A percentile compares a stretch with the other conserved stretches of the same genome.
These are phyloP conservation scores for Bradypus variegatus DNA, from an alignment of 2,797 vertebrate genomes.

Conservation along the genomic window DNA sequence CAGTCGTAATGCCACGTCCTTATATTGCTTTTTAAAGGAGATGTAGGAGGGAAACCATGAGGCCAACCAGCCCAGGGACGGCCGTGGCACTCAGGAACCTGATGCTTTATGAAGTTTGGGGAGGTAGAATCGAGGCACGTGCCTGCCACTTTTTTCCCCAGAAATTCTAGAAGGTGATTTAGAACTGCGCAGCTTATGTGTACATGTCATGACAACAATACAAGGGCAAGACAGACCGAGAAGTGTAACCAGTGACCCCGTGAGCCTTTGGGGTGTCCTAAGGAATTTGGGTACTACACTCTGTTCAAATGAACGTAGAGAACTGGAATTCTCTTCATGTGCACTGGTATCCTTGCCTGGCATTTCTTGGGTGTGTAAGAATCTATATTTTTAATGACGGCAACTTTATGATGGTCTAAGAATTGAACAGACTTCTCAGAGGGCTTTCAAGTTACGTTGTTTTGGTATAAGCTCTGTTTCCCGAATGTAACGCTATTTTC, in stretches of 20 bases:
- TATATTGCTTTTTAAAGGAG: not conserved
- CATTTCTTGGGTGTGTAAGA: fast-evolving
- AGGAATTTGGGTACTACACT: not conserved
- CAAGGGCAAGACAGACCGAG: not conserved
- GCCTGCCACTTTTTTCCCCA: not conserved
- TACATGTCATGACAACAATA: not conserved
- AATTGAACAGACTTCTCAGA: not conserved
- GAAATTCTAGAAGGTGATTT: not conserved
- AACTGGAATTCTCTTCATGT: not conserved
- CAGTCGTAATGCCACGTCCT: not conserved
- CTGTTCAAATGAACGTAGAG: not conserved
- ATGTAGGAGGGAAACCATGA: not conserved
- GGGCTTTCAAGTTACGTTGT: not conserved
- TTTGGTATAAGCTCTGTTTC: not conserved
- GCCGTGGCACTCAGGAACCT: not conserved
- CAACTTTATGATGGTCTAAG: fast-evolving
- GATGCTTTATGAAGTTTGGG: too few relatives aligned
- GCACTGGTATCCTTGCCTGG: not conserved
- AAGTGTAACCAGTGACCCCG: fast-evolving
- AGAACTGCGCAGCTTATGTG: not conserved
- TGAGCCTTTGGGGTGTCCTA: fast-evolving
- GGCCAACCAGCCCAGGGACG: not conserved
- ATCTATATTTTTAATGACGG: not conserved
- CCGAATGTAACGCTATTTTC: slow-evolving; percentile 11
- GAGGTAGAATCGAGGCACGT: not conserved